Percentiles rank a stretch among this genome's conserved stretches.
Conservation (phyloP, 1,140 invertebrate genomes). For the Drosophila asahinai region DNA sequence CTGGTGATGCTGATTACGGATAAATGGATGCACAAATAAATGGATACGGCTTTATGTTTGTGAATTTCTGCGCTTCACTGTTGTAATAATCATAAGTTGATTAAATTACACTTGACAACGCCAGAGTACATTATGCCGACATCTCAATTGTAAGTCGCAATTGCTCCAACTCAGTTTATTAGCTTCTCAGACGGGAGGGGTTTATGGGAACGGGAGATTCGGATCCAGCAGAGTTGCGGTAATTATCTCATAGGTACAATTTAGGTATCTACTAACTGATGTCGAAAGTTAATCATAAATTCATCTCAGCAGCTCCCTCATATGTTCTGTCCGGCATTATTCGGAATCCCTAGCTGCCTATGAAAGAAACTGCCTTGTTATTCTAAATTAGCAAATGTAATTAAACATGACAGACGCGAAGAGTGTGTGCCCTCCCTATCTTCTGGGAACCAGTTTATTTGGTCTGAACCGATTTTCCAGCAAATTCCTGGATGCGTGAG, state of each 20-base stretch:
- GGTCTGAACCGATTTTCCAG: slow-evolving; percentile 64
- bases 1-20: slow-evolving; percentile 34
- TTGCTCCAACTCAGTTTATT: slow-evolving; percentile 30
- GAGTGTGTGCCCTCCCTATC: background rate
- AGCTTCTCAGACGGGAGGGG: slow-evolving; percentile 15
- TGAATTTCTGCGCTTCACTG: slow-evolving; percentile 47
- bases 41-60: slow-evolving; percentile 33
- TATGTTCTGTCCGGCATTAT: background rate
- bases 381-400: slow-evolving; percentile 42
- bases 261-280: too few species aligned
- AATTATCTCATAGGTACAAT: background rate
- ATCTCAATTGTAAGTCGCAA: slow-evolving; percentile 45
- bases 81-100: slow-evolving; percentile 72
- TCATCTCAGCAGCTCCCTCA: background rate
- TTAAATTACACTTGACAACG: slow-evolving; percentile 74
- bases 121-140: slow-evolving; percentile 25
- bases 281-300: too few species aligned
- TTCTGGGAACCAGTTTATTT: slow-evolving; percentile 64
- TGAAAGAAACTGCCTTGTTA: slow-evolving; percentile 38
- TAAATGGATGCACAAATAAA: slow-evolving; percentile 27
- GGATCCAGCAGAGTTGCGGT: too few species aligned
- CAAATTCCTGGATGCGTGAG: slow-evolving; percentile 8
- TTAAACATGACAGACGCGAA: slow-evolving; percentile 13
- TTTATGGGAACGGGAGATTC: background rate
- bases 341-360: background rate